Percentiles rank a stretch among this genome's conserved stretches.
phyloP scores from a whole-genome alignment of 2,797 vertebrate genomes.

The Rhynchotus rufescens region DNA sequence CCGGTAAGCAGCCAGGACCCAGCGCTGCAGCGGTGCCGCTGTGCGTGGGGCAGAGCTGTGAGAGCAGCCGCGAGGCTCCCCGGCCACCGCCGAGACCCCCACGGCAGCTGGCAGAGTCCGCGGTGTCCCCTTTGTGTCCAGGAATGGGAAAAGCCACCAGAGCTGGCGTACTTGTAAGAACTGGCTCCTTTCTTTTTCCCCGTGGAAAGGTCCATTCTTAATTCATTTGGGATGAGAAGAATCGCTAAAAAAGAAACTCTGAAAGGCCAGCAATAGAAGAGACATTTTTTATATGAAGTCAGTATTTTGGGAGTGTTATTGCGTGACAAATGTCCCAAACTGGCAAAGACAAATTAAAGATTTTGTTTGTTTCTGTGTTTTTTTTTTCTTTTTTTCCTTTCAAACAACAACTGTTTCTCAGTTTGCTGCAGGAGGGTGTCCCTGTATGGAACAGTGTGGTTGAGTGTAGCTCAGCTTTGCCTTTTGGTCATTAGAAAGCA shows the following conservation, averaged over 20 bases:
- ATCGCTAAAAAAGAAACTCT: neutral
- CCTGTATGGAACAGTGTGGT: neutral
- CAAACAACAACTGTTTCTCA: neutral
- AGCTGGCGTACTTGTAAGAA: neutral
- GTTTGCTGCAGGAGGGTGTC: no score
- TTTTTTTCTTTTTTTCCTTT: neutral
- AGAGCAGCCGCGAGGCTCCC: neutral
- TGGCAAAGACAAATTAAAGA: neutral
- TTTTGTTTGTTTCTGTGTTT: neutral
- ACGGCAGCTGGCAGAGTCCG: neutral
- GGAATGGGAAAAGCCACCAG: neutral
- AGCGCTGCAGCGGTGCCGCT: fast-evolving
- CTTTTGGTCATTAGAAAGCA: neutral
- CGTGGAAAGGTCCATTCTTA: constrained; percentile 4
- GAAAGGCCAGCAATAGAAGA: neutral
- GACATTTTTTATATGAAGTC: neutral
- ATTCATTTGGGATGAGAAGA: neutral
- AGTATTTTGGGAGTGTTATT: neutral
- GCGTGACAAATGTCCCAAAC: neutral
- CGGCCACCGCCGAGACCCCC: neutral
- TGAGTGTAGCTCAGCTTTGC: neutral
- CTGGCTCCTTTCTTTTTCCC: fast-evolving
- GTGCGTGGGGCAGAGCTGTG: neutral
- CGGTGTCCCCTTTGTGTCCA: neutral
- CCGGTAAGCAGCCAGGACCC: fast-evolving